Evolutionary conservation across 2,888 invertebrate genomes (phyloP), one percentile per base, ranked within the genome.

Genomic region (Meiosimyza decipiens): DNA sequence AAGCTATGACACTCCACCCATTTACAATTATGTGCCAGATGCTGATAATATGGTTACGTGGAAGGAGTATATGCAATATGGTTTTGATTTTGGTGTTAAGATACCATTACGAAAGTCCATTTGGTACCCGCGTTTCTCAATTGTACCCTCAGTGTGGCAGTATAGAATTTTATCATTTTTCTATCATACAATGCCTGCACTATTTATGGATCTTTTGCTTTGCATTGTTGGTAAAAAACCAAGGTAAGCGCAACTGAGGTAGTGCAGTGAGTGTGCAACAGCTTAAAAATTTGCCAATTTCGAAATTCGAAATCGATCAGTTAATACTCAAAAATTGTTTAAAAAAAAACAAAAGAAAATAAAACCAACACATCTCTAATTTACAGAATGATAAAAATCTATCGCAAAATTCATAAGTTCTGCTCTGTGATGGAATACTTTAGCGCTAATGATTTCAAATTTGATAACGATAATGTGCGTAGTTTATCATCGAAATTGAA

Each of bases 1-100:
- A n/a, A n/a, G 84, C 18, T 84, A 84, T 69, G 84, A 84, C 52
- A 74, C 77, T 50, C 82, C 84, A 47, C 84, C 84, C 57, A 83
- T 84, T 62, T 97, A 94, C 88, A 97, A 98, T 88, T 96, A 93
- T 87, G 94, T 96, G 6, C 94, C 97, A 1, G 94, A 96, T 3
- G 89, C 89, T 5, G 91, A 95, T 76, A 95, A 96, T 83, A 92
- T 93, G 18, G 88, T 97, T 68, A 92, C 92, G 0, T 98, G 97
- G 97, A 90, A 89, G 0, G 90, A 94, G 71, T 94, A 94, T 81
- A 89, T 84, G 80, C 75, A 82, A 68, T 80, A 78, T 65, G 84
- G 83, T 47, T 83, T 81, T 13, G 79, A 82, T 74, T 89, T 91
- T 77, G 90, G 91, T 7, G 82, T 88, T 9, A 83, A 87, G 62